These are phyloP conservation scores for Pipistrellus pygmaeus DNA, from an alignment of 2,797 vertebrate genomes.

Conservation along the genomic window DNA sequence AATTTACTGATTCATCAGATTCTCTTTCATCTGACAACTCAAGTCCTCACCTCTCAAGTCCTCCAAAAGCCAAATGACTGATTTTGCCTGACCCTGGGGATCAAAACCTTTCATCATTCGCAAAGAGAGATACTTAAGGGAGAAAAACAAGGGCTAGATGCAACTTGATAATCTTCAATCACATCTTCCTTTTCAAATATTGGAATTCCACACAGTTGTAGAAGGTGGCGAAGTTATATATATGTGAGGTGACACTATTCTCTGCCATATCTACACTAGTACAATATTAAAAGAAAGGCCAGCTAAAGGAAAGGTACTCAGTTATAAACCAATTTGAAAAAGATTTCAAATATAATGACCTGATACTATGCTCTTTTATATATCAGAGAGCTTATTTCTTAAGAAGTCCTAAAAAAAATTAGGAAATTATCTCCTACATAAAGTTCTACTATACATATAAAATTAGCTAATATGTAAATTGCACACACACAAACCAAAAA, in stretches of 20 bases:
- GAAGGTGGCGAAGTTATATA: background rate
- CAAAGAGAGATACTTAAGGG: background rate
- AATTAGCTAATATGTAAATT: slow-evolving; percentile 43
- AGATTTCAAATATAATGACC: slow-evolving; percentile 9
- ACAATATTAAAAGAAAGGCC: background rate
- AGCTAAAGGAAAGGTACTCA: background rate
- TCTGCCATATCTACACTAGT: background rate
- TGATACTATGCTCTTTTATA: background rate
- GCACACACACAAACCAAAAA: background rate
- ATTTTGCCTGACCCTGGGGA: background rate
- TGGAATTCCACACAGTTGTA: background rate
- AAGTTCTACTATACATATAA: background rate
- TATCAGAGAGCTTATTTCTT: background rate
- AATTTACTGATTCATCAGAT: background rate
- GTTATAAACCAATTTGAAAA: slow-evolving; percentile 52
- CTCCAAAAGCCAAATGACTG: slow-evolving; percentile 26
- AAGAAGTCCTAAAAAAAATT: background rate
- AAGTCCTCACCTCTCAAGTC: background rate
- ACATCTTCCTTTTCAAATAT: background rate
- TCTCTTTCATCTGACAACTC: slow-evolving; percentile 34
- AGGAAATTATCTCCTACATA: background rate
- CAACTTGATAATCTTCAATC: background rate
- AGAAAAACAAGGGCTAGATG: background rate
- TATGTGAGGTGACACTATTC: background rate
- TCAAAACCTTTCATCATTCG: background rate